Evolutionary conservation across 2,888 invertebrate genomes (phyloP).

Genomic region (Caenorhabditis angaria): DNA sequence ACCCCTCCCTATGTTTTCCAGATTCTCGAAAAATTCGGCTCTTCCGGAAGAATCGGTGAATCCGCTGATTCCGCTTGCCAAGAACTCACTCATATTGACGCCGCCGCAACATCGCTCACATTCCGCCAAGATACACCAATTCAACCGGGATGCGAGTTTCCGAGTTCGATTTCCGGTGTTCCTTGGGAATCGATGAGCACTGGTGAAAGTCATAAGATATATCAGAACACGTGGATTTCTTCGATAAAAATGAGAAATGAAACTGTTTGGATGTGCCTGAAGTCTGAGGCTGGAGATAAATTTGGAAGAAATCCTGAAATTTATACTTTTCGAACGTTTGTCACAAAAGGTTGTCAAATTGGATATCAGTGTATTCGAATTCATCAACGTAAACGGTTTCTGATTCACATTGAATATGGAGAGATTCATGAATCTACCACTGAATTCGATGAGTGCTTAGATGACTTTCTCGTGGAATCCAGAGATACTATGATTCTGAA

Average conservation of each 20-base stretch:
- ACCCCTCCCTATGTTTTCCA: conserved; percentile 13
- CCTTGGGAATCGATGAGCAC: conserved; percentile 44
- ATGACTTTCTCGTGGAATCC: conserved; percentile 35
- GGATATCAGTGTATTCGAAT: conserved; percentile 50
- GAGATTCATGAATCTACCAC: conserved; percentile 27
- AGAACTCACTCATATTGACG: conserved; percentile 48
- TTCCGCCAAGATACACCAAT: conserved; percentile 43
- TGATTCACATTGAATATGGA: conserved; percentile 35
- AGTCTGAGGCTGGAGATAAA: conserved; percentile 18
- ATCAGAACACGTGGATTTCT: conserved; percentile 41
- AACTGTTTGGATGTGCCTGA: conserved; percentile 45
- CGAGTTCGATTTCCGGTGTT: conserved; percentile 11
- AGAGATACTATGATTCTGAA: conserved; percentile 44
- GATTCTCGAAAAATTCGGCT: conserved; percentile 39
- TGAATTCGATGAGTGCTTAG: conserved; percentile 39
- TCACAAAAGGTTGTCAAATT: conserved; percentile 47
- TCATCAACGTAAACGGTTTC: conserved; percentile 26
- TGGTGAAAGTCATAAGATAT: conserved; percentile 35
- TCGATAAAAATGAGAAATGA: conserved; percentile 40
- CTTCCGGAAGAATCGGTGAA: conserved; percentile 46
- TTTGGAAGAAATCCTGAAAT: too few species aligned
- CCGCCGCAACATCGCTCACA: conserved; percentile 44
- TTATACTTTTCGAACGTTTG: conserved; percentile 33
- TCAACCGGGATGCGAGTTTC: conserved; percentile 28
- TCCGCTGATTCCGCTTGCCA: conserved; percentile 55